Base-by-base conservation (phyloP, 1,140 invertebrate species). In the Zaprionus kolodkinae region DNA sequence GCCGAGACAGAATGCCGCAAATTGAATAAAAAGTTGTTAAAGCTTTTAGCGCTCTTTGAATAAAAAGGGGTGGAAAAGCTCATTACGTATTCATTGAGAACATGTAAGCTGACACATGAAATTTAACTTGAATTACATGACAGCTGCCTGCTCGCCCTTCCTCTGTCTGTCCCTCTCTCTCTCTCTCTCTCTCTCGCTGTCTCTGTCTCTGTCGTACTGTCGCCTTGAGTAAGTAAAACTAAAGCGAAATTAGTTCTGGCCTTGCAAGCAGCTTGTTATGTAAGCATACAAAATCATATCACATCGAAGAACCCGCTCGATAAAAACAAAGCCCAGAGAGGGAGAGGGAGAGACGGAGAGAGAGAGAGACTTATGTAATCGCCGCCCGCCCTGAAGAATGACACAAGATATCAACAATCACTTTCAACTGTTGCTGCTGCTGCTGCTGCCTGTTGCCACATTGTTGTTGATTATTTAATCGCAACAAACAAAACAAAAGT, bases 381-480 rank as follows among this genome's bases (percentile, higher is more conserved):
- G 21, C 15, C 45, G 17, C 45, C 15, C 45, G 17, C 45, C 45
- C 40, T 50, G 50, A 17, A 74, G 59, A 74, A 74, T 70, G 66
- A 74, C 52, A 70, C 72, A 70, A 74, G 72, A 63, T 74, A 74
- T 63, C 66, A 68, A 74, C 61, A 75, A 65, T 71, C 62, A 78
- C 76, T 78, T 78, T 75, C 56, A 69, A 65, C 57, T 59, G 45
- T 66, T 72, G 52, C 40, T 62, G 35, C 62, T 50, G 35, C 62
- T 50, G 17, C 4, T 48, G 17, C 11, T 21, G 45, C 55, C 66
- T 62, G 79, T 83, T 84, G 81, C 81, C 81, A 84, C 72, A 84
- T 68, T 69, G 66, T 63, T 71, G 84, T 70, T 80, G 83, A 87
- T 87, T 87, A 87, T 83, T 83, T 87, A 87, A 87, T 87, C 84